Percentiles rank a stretch among this genome's conserved stretches.
Conservation (phyloP, 2,888 invertebrate species). For the Pterostichus madidus region DNA sequence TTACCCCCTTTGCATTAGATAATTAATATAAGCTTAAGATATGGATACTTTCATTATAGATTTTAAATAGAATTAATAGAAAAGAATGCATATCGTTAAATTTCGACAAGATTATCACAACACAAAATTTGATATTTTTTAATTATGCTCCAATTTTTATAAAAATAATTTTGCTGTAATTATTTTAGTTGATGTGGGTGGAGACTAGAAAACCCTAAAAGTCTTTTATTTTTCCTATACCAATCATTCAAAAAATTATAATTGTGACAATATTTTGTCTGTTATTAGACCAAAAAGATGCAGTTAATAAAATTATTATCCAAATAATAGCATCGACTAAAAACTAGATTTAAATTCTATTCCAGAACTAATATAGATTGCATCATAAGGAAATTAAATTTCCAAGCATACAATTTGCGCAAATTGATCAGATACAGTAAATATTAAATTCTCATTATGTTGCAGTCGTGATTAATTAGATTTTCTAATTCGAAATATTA, state of each 20-base stretch:
- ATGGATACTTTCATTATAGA: neutral
- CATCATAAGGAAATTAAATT: slow-evolving; percentile 17
- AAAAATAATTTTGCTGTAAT: too few species aligned
- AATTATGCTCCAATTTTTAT: too few species aligned
- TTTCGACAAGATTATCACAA: too few species aligned
- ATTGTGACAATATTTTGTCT: slow-evolving; percentile 10
- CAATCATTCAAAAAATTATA: neutral
- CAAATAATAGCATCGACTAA: neutral
- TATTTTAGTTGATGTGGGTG: too few species aligned
- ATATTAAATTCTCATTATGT: slow-evolving; percentile 57
- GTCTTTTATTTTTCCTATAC: neutral
- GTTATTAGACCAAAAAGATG: neutral
- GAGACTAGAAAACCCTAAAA: too few species aligned
- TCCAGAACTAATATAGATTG: neutral
- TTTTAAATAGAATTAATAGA: too few species aligned
- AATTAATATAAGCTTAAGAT: neutral
- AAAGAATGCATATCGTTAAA: too few species aligned
- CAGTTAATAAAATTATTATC: neutral
- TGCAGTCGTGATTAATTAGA: slow-evolving; percentile 57
- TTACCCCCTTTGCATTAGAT: neutral
- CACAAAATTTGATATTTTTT: too few species aligned
- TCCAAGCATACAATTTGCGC: slow-evolving; percentile 11
- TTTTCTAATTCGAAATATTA: slow-evolving; percentile 59
- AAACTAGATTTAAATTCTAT: slow-evolving; percentile 3
- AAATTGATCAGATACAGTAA: slow-evolving; percentile 51